Conservation (phyloP, 2,888 invertebrate genomes). For the Phania funesta region DNA sequence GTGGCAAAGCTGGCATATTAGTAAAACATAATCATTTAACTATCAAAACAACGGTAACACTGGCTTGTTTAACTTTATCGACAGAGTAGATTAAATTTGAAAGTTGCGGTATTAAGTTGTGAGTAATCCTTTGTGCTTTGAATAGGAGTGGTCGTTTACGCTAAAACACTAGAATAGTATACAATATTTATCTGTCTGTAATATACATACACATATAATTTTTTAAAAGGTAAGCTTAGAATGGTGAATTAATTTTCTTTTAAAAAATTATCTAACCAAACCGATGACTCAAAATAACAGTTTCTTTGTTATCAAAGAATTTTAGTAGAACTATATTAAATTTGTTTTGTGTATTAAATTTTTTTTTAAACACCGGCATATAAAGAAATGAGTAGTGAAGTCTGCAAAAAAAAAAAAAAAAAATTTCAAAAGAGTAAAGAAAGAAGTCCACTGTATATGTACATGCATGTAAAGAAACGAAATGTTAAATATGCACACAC, state of each 20-base stretch:
- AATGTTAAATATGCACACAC: slow-evolving; percentile 54
- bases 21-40: neutral
- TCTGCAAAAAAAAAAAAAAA: slow-evolving; percentile 41
- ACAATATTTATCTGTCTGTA: slow-evolving; percentile 45
- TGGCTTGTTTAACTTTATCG: slow-evolving; percentile 40
- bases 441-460: slow-evolving; percentile 25
- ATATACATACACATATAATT: slow-evolving; percentile 53
- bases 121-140: slow-evolving; percentile 68
- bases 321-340: neutral
- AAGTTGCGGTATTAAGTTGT: slow-evolving; percentile 67
- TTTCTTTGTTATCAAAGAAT: neutral
- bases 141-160: slow-evolving; percentile 67
- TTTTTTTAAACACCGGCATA: slow-evolving; percentile 39
- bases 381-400: slow-evolving; percentile 40
- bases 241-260: neutral
- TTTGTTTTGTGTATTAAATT: neutral
- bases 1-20: slow-evolving; percentile 7
- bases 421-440: slow-evolving; percentile 13
- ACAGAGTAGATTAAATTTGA: slow-evolving; percentile 64
- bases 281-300: slow-evolving; percentile 9
- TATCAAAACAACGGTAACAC: slow-evolving; percentile 9
- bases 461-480: slow-evolving; percentile 46
- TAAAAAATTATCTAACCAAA: neutral
- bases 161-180: slow-evolving; percentile 43
- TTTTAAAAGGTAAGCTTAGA: slow-evolving; percentile 54